These are phyloP conservation scores for Babylonia areolata DNA, from an alignment of 1,140 invertebrate species.

Conservation along the genomic window DNA sequence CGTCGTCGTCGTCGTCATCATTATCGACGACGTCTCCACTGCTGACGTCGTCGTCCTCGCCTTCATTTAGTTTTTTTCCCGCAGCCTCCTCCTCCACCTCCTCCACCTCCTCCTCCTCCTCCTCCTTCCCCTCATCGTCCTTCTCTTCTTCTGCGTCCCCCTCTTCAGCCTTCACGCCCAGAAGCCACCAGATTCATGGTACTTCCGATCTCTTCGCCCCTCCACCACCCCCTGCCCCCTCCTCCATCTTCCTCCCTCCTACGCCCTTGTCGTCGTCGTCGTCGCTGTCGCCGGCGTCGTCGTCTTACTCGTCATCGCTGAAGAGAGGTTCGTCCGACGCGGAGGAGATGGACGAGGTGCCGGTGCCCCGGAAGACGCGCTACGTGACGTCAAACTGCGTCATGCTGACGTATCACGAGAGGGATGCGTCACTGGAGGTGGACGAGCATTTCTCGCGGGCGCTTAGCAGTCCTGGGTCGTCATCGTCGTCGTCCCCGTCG, in stretches of 20 bases:
- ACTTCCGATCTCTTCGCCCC: background rate
- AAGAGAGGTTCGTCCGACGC: constrained; percentile 2
- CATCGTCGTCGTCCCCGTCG: constrained; percentile 38
- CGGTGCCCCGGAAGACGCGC: constrained; percentile 81
- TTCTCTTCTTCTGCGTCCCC: constrained; percentile 6
- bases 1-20: background rate
- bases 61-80: background rate
- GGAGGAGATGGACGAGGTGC: constrained; percentile 61
- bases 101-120: background rate
- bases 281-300: constrained; percentile 15
- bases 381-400: constrained; percentile 96
- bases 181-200: background rate
- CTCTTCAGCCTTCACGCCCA: background rate
- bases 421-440: constrained; percentile 92
- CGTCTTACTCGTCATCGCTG: constrained; percentile 4
- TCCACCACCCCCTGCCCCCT: background rate
- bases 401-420: constrained; percentile 94
- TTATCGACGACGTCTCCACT: background rate
- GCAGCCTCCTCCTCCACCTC: background rate
- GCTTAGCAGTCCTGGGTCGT: constrained; percentile 78
- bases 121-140: background rate
- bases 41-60: background rate
- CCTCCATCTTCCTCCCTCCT: background rate
- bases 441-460: constrained; percentile 96
- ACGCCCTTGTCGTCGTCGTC: background rate